Conservation (phyloP, 1,140 invertebrate genomes). For the Chelonus insularis region DNA sequence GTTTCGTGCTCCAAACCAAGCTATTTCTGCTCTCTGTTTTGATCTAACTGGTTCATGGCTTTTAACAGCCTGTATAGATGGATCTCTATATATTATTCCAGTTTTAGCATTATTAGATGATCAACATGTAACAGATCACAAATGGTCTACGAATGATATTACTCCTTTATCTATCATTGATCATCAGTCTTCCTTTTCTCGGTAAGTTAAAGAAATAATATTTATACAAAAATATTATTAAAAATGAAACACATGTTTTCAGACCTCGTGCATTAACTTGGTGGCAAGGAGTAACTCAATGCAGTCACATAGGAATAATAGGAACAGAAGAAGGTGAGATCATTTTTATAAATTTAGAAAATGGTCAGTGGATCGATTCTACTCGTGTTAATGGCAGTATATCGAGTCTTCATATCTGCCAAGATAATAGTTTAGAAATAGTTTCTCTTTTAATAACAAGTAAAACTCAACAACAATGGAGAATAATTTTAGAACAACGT, state of each 20-base stretch:
- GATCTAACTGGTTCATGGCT: conserved; percentile 72
- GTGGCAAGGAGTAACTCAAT: conserved; percentile 70
- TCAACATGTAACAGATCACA: conserved; percentile 59
- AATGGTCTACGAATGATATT: conserved; percentile 64
- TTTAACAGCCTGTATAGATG: conserved; percentile 65
- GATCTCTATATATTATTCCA: conserved; percentile 67
- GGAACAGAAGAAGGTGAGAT: conserved; percentile 74
- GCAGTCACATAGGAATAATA: conserved; percentile 69
- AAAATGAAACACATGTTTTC: no score
- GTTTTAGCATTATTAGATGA: conserved; percentile 64
- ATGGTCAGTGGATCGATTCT: conserved; percentile 67
- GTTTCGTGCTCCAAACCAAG: conserved; percentile 65
- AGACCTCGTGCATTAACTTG: conserved; percentile 65
- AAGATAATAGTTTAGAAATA: conserved; percentile 69
- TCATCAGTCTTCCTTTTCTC: conserved; percentile 61
- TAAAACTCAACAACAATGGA: conserved; percentile 65
- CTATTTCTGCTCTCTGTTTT: conserved; percentile 69
- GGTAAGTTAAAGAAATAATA: no score
- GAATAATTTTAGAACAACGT: conserved; percentile 67
- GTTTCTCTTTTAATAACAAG: conserved; percentile 73
- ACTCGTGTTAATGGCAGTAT: conserved; percentile 68
- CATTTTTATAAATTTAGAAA: conserved; percentile 71
- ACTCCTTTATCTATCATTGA: conserved; percentile 60
- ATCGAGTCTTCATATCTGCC: conserved; percentile 66
- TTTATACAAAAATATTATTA: no score